phyloP scores from a whole-genome alignment of 2,797 vertebrate genomes.

The Sebastes hubbsi region DNA sequence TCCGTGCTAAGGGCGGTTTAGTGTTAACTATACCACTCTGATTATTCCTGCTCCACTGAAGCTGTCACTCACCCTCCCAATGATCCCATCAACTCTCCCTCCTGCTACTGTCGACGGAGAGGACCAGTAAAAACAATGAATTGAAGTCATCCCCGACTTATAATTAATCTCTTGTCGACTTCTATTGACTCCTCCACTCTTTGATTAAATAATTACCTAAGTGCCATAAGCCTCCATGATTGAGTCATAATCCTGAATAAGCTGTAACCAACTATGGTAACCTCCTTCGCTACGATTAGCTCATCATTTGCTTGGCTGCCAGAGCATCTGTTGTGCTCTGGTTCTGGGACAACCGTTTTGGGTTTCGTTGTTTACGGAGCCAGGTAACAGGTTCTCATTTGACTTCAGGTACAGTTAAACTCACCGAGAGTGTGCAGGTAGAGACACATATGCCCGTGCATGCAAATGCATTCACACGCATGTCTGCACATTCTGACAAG shows the following conservation, averaged over 20 bases:
- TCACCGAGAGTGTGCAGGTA: not conserved
- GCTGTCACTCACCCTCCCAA: conserved; percentile 68
- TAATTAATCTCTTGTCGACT: conserved; percentile 81
- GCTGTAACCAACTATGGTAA: conserved; percentile 72
- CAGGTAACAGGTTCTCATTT: conserved; percentile 49
- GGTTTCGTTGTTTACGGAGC: conserved; percentile 25
- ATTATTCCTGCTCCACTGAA: conserved; percentile 64
- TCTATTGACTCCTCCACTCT: conserved; percentile 81
- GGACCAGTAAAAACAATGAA: conserved; percentile 66
- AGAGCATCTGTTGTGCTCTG: conserved; percentile 57
- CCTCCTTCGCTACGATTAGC: conserved; percentile 68
- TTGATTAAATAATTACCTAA: conserved; percentile 86
- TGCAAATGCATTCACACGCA: conserved; percentile 63
- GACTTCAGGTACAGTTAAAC: conserved; percentile 41
- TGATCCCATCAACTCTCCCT: conserved; percentile 60
- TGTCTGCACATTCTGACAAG: conserved; percentile 67
- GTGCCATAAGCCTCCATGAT: conserved; percentile 78
- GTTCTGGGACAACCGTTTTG: conserved; percentile 49
- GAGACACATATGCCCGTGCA: conserved; percentile 41
- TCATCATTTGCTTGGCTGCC: conserved; percentile 67
- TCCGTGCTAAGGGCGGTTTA: conserved; percentile 23
- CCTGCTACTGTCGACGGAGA: conserved; percentile 40
- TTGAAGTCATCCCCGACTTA: conserved; percentile 73
- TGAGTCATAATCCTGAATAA: conserved; percentile 83
- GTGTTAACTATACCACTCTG: conserved; percentile 62